Base-by-base conservation (phyloP, 2,113 vertebrate species). In the Casuarius casuarius region DNA sequence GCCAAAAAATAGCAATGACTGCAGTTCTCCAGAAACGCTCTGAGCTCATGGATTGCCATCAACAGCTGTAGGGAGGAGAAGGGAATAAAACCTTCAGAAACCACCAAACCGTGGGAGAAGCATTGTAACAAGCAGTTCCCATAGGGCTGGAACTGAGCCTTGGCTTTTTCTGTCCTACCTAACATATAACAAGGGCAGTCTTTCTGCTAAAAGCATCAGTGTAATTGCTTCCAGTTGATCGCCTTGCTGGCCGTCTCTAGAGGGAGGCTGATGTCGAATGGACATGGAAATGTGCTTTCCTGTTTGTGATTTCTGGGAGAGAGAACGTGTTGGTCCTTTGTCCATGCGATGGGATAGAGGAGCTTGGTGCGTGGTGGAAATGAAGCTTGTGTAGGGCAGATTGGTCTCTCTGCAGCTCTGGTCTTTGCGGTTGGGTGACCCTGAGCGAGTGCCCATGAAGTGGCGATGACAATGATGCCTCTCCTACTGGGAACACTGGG, bases 221-320 rank as follows among this genome's bases (percentile, higher is more conserved):
- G 20, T 67, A 77, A 93, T 84, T 89, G 59, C 42, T 84, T 58
- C 68, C 88, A 88, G 77, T 74, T 74, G 59, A n/a, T 83, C 51
- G 83, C 54, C 83, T 74, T 62, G 79, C 26, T 3, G 23, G 14
- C 48, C 61, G 48, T 26, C 40, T 49, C 63, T 22, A 44, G 42
- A 73, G 71, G 83, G 91, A 86, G 46, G 49, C 7, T 12, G 8
- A 5, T 66, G 62, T 23, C 62, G 83, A 77, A 52, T 4, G 54
- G 68, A 46, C 33, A 21, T 62, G 76, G 83, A 77, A 75, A 80
- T 59, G 56, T 58, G 5, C 88, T 77, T 92, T 17, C n/a, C 6
- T 18, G 75, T 5, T 65, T n/a, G 49, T 58, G 74, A 46, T 87
- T 61, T 29, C 29, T 1, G 3, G 48, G 70, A 82, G 46, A 12